Evolutionary conservation across 2,888 invertebrate species (phyloP), one percentile per base, ranked within the genome.

Genomic region (Drosophila lutescens): DNA sequence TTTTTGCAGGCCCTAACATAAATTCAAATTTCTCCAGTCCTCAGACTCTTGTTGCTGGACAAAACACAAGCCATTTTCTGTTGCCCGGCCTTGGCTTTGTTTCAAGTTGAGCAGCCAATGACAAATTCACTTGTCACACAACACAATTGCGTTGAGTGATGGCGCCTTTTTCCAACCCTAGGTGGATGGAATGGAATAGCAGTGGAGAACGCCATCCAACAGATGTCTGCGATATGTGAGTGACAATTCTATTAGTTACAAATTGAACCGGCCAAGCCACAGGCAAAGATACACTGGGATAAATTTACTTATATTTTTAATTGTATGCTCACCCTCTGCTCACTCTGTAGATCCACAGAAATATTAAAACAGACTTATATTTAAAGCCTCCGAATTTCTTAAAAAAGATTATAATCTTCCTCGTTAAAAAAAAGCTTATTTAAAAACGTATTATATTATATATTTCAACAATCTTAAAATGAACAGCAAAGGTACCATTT

Each of bases 121-220:
- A 84, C 87, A 86, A 86, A 84, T 84, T 84, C 82, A 79, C 66
- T 84, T 84, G 85, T 86, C 85, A 86, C 81, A 78, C 74, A 77
- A 65, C 66, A 71, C 83, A 86, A 88, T 84, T 84, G 88, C 74
- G 81, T 84, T 80, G 88, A 83, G 78, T 78, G 88, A 88, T 88
- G 78, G 71, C 49, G 20, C 47, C 50, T 54, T 56, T 51, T 46
- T 41, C 57, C 53, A 54, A 59, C 49, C 47, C 43, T 38, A 46
- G 26, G 32, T 47, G 40, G 50, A 13, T n/a, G 36, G 36, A 15
- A 66, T 43, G 17, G 38, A 55, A 44, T 54, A 40, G 54, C 49
- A 46, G 53, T 30, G 41, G 41, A 46, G 44, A 59, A 63, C 17
- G 61, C 57, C 23, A 71, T 36, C 67, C 58, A 67, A 57, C 76